Evolutionary conservation across 2,888 invertebrate genomes (phyloP), one percentile per base, ranked within the genome.

Genomic region (Agelastica alni): DNA sequence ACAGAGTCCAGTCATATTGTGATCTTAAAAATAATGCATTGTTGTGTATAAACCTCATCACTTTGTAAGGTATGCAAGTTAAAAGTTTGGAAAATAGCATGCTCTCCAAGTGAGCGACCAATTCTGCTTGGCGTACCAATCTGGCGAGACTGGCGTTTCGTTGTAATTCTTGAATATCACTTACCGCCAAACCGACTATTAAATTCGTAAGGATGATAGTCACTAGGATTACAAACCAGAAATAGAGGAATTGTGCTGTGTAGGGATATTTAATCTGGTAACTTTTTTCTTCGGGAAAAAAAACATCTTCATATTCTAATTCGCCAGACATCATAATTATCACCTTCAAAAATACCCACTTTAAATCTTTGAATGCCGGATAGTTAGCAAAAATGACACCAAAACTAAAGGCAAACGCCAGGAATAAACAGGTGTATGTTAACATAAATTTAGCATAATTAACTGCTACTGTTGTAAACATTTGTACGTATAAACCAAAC

Each of bases 291-390:
- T 69, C 66, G 1, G 74, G 70, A 48, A 88, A 91, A 71, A 91
- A 92, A 59, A 91, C 87, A 65, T 91, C 91, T 71, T 92, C 91
- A 62, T 89, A 91, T 71, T 91, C 91, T 42, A 92, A 72, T 73
- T 93, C 92, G 0, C 92, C 92, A 0, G 91, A 88, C 91, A 93
- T 91, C 92, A 93, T 92, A 66, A 91, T 88, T 9, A 92, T 83
- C 0, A 90, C 89, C 76, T 92, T 91, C 1, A 92, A 77, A 0
- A 91, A 69, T 0, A 84, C 82, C 46, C 83, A 80, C 0, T 83
- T 78, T 2, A 89, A 80, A 61, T 85, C 83, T 53, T 76, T 70
- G 70, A 90, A 91, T 0, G 91, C 83, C 18, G 85, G 82, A 69
- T 89, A 88, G 66, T 88, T 87, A 39, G 87, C 85, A 70, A 92